Conservation (phyloP, 2,113 vertebrate species). For the Cettia cetti region DNA sequence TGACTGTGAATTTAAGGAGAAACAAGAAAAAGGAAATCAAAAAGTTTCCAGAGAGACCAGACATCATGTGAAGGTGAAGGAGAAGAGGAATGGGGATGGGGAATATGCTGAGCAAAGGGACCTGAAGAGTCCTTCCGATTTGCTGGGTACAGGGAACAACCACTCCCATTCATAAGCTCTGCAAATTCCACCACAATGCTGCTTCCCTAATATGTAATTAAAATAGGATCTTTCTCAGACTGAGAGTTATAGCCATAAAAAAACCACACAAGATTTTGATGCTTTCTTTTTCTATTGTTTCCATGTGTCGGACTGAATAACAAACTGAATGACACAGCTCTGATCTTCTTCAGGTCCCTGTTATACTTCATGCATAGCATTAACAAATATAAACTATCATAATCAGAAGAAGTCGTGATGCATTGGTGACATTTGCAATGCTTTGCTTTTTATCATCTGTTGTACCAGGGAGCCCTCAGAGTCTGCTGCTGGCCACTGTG, state of each 20-base stretch:
- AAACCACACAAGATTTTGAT: not conserved
- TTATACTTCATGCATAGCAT: not conserved
- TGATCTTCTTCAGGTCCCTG: not conserved
- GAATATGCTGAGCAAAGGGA: not conserved
- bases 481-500: not conserved
- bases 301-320: not conserved
- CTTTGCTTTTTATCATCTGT: not conserved
- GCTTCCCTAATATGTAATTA: not conserved
- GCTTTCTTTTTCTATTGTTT: not conserved
- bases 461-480: not conserved
- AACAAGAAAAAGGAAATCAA: not conserved
- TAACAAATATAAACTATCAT: not conserved
- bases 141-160: not conserved
- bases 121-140: not conserved
- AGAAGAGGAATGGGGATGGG: not conserved
- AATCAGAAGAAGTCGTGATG: not conserved
- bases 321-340: not conserved
- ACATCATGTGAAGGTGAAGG: not conserved
- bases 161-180: not conserved
- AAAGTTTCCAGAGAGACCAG: not conserved
- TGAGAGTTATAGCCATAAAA: not conserved
- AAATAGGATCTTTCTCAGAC: not conserved
- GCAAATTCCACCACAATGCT: not conserved
- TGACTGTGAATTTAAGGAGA: not conserved
- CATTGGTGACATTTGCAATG: not conserved